Evolutionary conservation across 2,888 invertebrate species (phyloP).

Genomic region (Ennomos erosarius): DNA sequence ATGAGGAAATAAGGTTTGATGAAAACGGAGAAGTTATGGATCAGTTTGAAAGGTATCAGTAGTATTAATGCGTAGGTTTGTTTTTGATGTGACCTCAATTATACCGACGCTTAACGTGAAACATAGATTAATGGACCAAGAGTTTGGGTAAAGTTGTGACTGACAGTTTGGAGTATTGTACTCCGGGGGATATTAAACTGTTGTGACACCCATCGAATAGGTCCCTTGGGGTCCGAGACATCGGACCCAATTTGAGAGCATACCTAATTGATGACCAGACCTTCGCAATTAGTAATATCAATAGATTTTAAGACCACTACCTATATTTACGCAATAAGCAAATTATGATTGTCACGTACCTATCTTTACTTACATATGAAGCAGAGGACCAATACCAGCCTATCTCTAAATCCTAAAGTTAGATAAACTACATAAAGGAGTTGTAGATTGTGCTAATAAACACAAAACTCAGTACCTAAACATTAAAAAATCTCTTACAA

Average conservation of each 20-base stretch:
- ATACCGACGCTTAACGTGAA: slow-evolving; percentile 72
- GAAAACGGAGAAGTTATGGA: slow-evolving; percentile 27
- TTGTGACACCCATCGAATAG: slow-evolving; percentile 35
- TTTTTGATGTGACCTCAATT: slow-evolving; percentile 79
- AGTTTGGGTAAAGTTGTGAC: slow-evolving; percentile 41
- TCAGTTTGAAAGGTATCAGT: slow-evolving; percentile 63
- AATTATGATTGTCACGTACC: no score
- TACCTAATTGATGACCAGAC: slow-evolving; percentile 3
- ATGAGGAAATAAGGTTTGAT: slow-evolving; percentile 37
- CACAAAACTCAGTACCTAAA: no score
- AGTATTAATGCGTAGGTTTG: slow-evolving; percentile 72
- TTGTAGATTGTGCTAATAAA: no score
- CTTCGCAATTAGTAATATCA: no score
- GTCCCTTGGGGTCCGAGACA: slow-evolving; percentile 23
- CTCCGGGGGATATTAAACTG: slow-evolving; percentile 25
- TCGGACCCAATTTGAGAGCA: not conserved
- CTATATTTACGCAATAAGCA: no score
- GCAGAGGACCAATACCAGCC: no score
- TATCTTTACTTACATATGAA: no score
- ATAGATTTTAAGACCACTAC: no score
- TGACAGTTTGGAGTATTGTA: slow-evolving; percentile 36
- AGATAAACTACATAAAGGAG: no score
- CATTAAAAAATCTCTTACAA: no score
- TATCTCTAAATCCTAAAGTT: no score
- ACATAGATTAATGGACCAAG: slow-evolving; percentile 65